Evolutionary conservation across 1,140 invertebrate species (phyloP), one percentile per base, ranked within the genome.

Genomic region (Harpegnathos saltator): DNA sequence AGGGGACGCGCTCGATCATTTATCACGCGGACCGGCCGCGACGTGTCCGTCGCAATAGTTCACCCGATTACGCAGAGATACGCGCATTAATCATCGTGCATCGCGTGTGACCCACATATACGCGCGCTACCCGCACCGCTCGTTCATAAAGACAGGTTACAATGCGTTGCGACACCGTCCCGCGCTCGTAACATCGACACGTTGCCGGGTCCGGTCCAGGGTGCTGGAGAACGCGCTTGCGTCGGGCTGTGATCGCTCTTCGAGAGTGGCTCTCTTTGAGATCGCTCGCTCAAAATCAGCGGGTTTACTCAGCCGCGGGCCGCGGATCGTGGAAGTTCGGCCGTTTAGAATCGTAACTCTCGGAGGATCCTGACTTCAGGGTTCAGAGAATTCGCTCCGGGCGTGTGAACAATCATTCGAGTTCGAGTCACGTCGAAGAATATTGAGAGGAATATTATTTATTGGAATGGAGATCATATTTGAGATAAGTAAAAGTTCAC

Each of bases 131-230:
- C 14, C 22, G 63, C 52, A 48, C 59, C 75, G 75, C 65, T 69
- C 75, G 71, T 80, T 80, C 52, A 80, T 80, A 80, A 80, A 58
- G 65, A 22, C 75, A 69, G 52, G 65, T 71, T 80, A 80, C 75
- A 80, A 80, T 80, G 65, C 9, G 52, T 80, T 80, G 71, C 75
- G 38, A 80, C 75, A 80, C 22, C 19, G 22, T 5, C 1, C 50
- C 52, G 22, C 63, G 74, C n/a, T 56, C 62, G 19, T 58, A 78
- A 69, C 65, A 19, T 71, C 65, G 52, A 58, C 33, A 65, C 24
- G 61, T 54, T 38, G 17, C 62, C 48, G 33, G 33, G 24, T 69
- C 52, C 24, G 69, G 33, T n/a, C n/a, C 75, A 56, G 58, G n/a
- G n/a, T n/a, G n/a, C 24, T 58, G 65, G 33, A 71, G 69, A 80